phyloP scores from a whole-genome alignment of 2,797 vertebrate genomes.

The Diplodus sargus region DNA sequence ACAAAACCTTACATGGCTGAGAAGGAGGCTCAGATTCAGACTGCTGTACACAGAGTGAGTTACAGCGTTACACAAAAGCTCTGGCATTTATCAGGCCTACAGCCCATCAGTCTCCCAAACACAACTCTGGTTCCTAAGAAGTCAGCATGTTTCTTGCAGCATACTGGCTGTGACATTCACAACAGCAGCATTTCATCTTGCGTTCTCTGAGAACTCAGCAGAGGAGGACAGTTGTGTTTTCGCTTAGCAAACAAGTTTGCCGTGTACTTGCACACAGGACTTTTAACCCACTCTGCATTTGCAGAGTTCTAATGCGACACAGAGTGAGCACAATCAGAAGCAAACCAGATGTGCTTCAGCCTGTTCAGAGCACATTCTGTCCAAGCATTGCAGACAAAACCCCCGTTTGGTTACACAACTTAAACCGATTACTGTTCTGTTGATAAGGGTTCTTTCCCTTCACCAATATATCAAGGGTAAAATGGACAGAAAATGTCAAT shows the following conservation, averaged over 20 bases:
- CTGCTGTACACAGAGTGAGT: constrained; percentile 57
- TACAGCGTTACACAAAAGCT: constrained; percentile 75
- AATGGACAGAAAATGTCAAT: neutral
- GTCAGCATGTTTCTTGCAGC: constrained; percentile 47
- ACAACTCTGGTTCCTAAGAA: constrained; percentile 50
- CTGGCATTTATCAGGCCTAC: constrained; percentile 74
- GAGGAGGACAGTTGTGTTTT: constrained; percentile 33
- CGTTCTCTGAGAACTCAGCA: constrained; percentile 46
- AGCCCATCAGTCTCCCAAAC: constrained; percentile 61
- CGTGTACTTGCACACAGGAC: constrained; percentile 18
- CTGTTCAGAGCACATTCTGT: constrained; percentile 39
- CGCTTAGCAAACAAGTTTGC: constrained; percentile 53
- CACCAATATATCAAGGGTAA: neutral
- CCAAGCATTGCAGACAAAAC: constrained; percentile 19
- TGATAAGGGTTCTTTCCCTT: neutral
- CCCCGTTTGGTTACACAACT: constrained; percentile 1
- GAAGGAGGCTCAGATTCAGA: constrained; percentile 44
- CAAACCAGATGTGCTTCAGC: constrained; percentile 54
- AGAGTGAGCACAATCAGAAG: constrained; percentile 26
- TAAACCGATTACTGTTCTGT: neutral
- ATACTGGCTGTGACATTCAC: constrained; percentile 43
- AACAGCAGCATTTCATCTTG: constrained; percentile 45
- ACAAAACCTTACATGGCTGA: constrained; percentile 78
- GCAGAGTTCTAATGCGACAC: constrained; percentile 35
- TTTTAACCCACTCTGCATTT: constrained; percentile 35